Conservation (phyloP, 1,140 invertebrate genomes). For the Lepidurus packardi region DNA sequence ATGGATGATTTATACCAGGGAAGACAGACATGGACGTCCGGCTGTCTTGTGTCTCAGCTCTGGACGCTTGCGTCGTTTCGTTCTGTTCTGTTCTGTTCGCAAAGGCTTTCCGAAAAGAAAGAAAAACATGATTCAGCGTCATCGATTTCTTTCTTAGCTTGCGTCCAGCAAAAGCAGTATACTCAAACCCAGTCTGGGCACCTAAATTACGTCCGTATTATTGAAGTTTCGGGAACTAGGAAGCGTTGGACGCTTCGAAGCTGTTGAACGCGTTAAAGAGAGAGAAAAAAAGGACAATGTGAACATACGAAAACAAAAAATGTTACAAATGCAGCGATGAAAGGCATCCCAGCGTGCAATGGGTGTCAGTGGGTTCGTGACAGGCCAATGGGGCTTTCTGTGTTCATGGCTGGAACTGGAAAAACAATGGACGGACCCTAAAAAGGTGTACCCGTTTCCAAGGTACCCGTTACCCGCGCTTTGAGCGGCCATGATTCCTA, state of each 20-base stretch:
- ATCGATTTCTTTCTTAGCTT: not conserved
- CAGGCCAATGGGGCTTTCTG: slow-evolving; percentile 1
- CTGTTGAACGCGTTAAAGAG: not conserved
- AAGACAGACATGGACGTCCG: not conserved
- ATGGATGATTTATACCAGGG: not conserved
- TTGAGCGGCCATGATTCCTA: not conserved
- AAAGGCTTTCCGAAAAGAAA: too few species aligned
- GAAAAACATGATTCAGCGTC: not conserved
- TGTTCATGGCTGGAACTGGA: not conserved
- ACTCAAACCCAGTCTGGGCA: not conserved
- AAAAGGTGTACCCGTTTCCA: not conserved
- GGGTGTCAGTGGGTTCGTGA: slow-evolving; percentile 17
- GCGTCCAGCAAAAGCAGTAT: too few species aligned
- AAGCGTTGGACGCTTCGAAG: not conserved
- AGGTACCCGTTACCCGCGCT: too few species aligned
- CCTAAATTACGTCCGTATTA: not conserved
- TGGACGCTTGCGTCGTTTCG: not conserved
- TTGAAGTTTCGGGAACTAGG: not conserved
- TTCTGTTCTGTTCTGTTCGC: not conserved
- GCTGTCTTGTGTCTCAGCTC: not conserved
- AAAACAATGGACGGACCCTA: slow-evolving; percentile 2
- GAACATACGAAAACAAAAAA: not conserved
- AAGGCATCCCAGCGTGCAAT: slow-evolving; percentile 8
- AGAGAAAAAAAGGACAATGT: not conserved
- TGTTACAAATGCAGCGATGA: not conserved